These are phyloP conservation scores for Pongo abelii DNA, from an alignment of 2,113 vertebrate species.

Conservation along the genomic window DNA sequence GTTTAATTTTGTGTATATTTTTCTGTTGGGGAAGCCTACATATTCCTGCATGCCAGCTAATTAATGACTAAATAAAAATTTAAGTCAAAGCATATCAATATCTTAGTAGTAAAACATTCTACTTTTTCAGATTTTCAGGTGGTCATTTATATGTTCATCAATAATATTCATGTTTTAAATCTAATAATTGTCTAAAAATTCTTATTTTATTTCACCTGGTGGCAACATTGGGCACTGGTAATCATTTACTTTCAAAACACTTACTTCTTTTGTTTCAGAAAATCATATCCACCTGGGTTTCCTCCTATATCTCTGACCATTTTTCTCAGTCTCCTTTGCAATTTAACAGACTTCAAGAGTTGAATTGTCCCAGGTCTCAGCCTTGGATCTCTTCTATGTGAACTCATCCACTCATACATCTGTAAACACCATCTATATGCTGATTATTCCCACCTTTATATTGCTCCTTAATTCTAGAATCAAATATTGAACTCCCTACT, in stretches of 20 bases:
- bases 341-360: neutral
- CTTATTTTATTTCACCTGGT: neutral
- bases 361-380: fast-evolving
- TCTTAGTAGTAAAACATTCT: neutral
- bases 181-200: neutral
- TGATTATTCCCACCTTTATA: neutral
- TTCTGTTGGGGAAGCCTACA: neutral
- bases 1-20: neutral
- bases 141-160: neutral
- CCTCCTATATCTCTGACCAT: neutral
- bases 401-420: neutral
- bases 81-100: neutral
- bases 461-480: neutral
- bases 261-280: neutral
- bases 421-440: neutral
- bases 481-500: neutral
- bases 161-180: neutral
- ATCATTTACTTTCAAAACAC: neutral
- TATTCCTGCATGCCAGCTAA: neutral
- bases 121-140: neutral
- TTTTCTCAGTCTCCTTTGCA: neutral
- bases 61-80: neutral
- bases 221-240: neutral
- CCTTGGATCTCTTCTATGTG: neutral
- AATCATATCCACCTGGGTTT: neutral